Conservation (phyloP, 1,140 invertebrate genomes). For the Luehdorfia chinensis region DNA sequence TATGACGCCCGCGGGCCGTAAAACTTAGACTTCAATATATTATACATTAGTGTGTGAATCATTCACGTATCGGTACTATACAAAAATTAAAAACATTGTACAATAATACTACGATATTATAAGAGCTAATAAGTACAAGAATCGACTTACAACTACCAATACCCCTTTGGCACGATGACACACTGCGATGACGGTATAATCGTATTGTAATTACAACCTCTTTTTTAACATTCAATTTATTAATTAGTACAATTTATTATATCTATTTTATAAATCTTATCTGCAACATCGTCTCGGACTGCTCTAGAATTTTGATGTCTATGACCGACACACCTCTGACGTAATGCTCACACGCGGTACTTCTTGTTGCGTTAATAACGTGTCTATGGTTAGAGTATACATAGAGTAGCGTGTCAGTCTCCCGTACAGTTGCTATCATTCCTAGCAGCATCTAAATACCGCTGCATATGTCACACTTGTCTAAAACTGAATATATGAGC, state of each 20-base stretch:
- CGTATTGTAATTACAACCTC: constrained; percentile 73
- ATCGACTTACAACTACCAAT: constrained; percentile 69
- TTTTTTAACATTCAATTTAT: constrained; percentile 68
- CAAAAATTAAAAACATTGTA: constrained; percentile 76
- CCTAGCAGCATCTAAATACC: not conserved
- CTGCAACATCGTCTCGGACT: not conserved
- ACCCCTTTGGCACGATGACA: constrained; percentile 48
- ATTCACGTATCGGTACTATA: constrained; percentile 63
- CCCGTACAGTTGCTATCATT: not conserved
- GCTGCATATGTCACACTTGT: constrained; percentile 6
- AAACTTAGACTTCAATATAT: constrained; percentile 62
- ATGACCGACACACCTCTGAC: not conserved
- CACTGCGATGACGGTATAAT: constrained; percentile 49
- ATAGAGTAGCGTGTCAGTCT: not conserved
- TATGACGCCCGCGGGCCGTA: constrained; percentile 47
- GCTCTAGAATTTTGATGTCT: not conserved
- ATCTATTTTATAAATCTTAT: constrained; percentile 46
- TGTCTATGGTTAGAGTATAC: not conserved
- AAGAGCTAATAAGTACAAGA: constrained; percentile 71
- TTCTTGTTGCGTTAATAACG: constrained; percentile 30
- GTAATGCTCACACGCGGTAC: no score
- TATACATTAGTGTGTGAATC: constrained; percentile 54
- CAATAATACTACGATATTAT: constrained; percentile 69
- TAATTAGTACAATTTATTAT: constrained; percentile 60
- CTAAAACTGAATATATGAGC: constrained; percentile 35